phyloP scores from a whole-genome alignment of 2,888 invertebrate species.

The Erynnis tages region DNA sequence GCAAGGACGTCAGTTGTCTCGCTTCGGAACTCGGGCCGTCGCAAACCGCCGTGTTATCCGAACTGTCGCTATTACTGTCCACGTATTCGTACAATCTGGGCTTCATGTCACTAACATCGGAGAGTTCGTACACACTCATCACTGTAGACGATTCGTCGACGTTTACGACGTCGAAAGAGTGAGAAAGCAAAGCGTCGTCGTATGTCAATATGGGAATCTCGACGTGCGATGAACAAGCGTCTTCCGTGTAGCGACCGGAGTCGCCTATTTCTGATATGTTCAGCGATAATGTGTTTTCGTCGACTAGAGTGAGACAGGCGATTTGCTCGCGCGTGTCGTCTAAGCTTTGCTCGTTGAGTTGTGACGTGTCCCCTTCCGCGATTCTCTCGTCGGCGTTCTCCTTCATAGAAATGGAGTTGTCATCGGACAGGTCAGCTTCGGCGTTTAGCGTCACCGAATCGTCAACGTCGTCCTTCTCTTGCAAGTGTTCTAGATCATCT shows the following conservation, averaged over 20 bases:
- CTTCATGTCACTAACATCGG: slow-evolving; percentile 35
- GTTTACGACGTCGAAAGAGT: slow-evolving; percentile 59
- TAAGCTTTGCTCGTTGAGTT: slow-evolving; percentile 39
- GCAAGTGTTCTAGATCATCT: slow-evolving; percentile 62
- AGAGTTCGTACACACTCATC: slow-evolving; percentile 32
- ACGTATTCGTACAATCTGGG: slow-evolving; percentile 60
- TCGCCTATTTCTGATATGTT: slow-evolving; percentile 65
- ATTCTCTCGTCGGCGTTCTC: slow-evolving; percentile 31
- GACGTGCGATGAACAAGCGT: slow-evolving; percentile 62
- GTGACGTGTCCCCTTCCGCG: slow-evolving; percentile 23
- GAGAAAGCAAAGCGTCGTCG: slow-evolving; percentile 69
- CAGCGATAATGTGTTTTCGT: slow-evolving; percentile 55
- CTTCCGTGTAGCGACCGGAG: slow-evolving; percentile 71
- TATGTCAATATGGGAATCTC: slow-evolving; percentile 50
- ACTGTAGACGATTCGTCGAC: slow-evolving; percentile 47
- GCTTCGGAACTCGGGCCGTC: slow-evolving; percentile 46
- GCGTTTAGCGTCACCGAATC: slow-evolving; percentile 68
- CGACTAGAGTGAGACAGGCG: slow-evolving; percentile 39
- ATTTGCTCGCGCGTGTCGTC: slow-evolving; percentile 14
- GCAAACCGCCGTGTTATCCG: slow-evolving; percentile 64
- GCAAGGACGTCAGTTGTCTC: slow-evolving; percentile 39
- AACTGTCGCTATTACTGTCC: slow-evolving; percentile 64
- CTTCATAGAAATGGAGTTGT: slow-evolving; percentile 55
- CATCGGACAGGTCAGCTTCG: slow-evolving; percentile 66
- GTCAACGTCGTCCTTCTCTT: slow-evolving; percentile 50